Evolutionary conservation across 1,140 invertebrate species (phyloP), one percentile per base, ranked within the genome.

Genomic region (Bombus consobrinus): DNA sequence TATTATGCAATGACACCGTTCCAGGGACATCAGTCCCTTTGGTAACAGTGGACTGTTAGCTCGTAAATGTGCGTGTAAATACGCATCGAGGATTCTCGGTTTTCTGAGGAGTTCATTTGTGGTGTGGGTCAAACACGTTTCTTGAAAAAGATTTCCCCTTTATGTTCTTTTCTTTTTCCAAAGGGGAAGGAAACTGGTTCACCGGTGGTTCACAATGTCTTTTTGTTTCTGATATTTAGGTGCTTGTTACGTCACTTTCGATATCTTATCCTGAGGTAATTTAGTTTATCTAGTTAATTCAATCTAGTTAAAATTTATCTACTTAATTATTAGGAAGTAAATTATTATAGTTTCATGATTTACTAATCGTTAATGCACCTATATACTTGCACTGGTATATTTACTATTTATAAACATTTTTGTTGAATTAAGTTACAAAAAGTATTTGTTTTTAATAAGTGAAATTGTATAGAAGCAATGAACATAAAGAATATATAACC

Each of bases 1-100:
- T 90, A 91, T 91, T 91, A 53, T 22, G 1, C 18, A 90, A 91
- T 87, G 87, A 77, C 77, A 83, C 47, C 59, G 32, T 81, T 76
- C n/a, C 59, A 64, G 34, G 73, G 77, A 59, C 28, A 34, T 5
- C 13, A 68, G 37, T 73, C 68, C 87, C 83, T 73, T 62, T 18
- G 25, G 59, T 22, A 53, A 53, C 18, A 53, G 47, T 22, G 18
- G 47, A 5, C 18, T 53, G 18, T 18, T 62, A 28, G 66, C 59
- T 71, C 53, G 74, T 76, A 74, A 72, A 75, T 41, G 15, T 57
- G 83, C 68, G 28, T 41, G 69, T 68, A 66, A 82, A 69, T n/a
- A 86, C 62, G 71, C 39, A 41, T 25, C 72, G 18, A 57, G 25
- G 69, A 25, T 73, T 85, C 59, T 83, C 47, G 18, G 37, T 32